Evolutionary conservation across 2,888 invertebrate species (phyloP).

Genomic region (Tricholauxania praeusta): DNA sequence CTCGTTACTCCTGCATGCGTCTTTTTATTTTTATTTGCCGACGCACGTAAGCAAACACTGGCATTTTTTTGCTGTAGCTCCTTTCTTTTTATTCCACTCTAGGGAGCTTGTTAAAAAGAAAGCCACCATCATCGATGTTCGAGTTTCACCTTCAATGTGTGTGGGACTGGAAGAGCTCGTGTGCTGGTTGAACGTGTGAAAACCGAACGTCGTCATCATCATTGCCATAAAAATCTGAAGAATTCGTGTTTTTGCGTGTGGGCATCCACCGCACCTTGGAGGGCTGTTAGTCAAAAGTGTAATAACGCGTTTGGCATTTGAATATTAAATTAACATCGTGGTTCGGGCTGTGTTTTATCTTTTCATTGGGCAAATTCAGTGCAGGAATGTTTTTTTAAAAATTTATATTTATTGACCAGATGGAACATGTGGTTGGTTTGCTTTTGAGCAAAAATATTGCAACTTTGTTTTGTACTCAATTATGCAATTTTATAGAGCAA

Average conservation of each 20-base stretch:
- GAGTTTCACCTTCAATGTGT: too few relatives aligned
- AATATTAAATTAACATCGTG: conserved; percentile 46
- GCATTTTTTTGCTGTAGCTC: conserved; percentile 26
- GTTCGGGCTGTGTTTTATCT: conserved; percentile 35
- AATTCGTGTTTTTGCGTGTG: conserved; percentile 16
- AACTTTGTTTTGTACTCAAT: too few relatives aligned
- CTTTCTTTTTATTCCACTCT: conserved; percentile 61
- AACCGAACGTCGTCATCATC: background rate
- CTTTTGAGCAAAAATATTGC: too few relatives aligned
- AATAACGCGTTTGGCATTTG: conserved; percentile 42
- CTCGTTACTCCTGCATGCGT: conserved; percentile 7
- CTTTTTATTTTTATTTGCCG: conserved; percentile 58
- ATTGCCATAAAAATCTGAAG: conserved; percentile 10
- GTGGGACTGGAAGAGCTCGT: too few relatives aligned
- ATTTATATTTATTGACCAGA: conserved; percentile 63
- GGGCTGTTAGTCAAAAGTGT: conserved; percentile 43
- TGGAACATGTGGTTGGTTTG: too few relatives aligned
- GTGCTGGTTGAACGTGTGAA: conserved; percentile 5
- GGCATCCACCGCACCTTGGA: conserved; percentile 38
- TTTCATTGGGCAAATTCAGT: conserved; percentile 48
- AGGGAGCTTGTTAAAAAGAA: conserved; percentile 62
- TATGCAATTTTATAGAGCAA: too few relatives aligned
- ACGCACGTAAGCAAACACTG: too few relatives aligned
- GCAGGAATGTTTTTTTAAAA: conserved; percentile 56
- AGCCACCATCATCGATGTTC: conserved; percentile 12